Base-by-base conservation (phyloP, 2,113 vertebrate genomes). In the Bungarus multicinctus region DNA sequence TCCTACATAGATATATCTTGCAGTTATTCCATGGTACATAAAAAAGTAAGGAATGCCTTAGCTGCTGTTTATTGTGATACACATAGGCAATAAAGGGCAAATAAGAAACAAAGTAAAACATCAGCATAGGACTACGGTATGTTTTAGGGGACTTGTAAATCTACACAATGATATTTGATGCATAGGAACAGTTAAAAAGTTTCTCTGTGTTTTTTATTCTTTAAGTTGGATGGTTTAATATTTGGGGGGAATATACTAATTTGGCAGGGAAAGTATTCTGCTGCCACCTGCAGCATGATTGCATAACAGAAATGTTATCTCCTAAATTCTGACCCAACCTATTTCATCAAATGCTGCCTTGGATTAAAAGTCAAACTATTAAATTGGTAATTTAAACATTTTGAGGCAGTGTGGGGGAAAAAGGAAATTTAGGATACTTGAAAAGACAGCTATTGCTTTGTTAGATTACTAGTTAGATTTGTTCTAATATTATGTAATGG, bases 251-350 rank as follows among this genome's bases (percentile, higher is more conserved):
- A 64, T 5, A 85, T 4, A 12, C 9, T 14, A 27, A 30, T 55
- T 57, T 55, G 34, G 9, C 34, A 54, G 55, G 30, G 39, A 89
- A 90, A 45, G 91, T 43, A 94, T 90, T 94, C 81, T 94, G 85
- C 91, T 94, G 93, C 93, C 93, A 94, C 22, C 93, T 94, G 50
- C 93, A 92, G 93, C 54, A 74, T 9, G 30, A 64, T 6, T 87
- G 54, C n/a, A 55, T 87, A 74, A 39, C 30, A 27, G 55, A 58
- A 34, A 30, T 39, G 53, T 50, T 39, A 81, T 43, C 34, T 81
- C 34, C 6, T 81, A 81, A 18, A 81, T 81, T 43, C 18, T 81
- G 74, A 43, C 18, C n/a, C 5, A 39, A 39, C 14, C n/a, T 81
- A 81, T 81, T 81, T 81, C 74, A 81, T 81, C 34, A 22, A 39